Percentiles rank a stretch among this genome's conserved stretches.
These are phyloP conservation scores for Dicentrarchus labrax DNA, from an alignment of 2,113 vertebrate genomes.

Conservation along the genomic window DNA sequence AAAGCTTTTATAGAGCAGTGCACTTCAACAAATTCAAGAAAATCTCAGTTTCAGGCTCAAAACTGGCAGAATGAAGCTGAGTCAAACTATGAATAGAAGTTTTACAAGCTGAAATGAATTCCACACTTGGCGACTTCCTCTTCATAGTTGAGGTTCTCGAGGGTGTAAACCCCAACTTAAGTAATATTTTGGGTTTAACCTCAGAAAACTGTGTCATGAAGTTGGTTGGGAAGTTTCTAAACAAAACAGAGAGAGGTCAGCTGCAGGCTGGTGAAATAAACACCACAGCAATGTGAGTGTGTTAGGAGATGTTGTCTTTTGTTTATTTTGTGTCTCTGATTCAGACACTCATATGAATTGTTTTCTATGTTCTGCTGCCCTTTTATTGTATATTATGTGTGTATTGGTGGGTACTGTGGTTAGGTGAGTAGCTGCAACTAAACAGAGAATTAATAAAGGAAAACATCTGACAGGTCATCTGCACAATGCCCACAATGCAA, in stretches of 20 bases:
- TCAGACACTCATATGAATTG: not conserved
- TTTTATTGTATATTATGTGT: not conserved
- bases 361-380: not conserved
- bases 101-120: conserved; percentile 41
- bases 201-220: conserved; percentile 70
- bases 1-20: not conserved
- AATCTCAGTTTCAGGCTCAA: not conserved
- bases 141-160: conserved; percentile 75
- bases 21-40: not conserved
- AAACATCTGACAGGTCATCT: conserved; percentile 1
- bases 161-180: conserved; percentile 63
- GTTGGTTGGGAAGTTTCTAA: conserved; percentile 53
- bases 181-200: conserved; percentile 75
- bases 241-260: conserved; percentile 62
- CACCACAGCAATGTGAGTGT: conserved; percentile 34
- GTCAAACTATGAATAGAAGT: conserved; percentile 63
- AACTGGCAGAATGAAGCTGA: conserved; percentile 13
- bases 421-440: no score
- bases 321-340: not conserved
- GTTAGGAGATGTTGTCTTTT: conserved; percentile 7
- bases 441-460: no score
- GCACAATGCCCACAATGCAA: conserved; percentile 1
- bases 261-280: conserved; percentile 38
- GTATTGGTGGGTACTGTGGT: not conserved
- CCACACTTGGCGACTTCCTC: conserved; percentile 60